Conservation (phyloP, 1,140 invertebrate species). For the Polypedilum pembai region DNA sequence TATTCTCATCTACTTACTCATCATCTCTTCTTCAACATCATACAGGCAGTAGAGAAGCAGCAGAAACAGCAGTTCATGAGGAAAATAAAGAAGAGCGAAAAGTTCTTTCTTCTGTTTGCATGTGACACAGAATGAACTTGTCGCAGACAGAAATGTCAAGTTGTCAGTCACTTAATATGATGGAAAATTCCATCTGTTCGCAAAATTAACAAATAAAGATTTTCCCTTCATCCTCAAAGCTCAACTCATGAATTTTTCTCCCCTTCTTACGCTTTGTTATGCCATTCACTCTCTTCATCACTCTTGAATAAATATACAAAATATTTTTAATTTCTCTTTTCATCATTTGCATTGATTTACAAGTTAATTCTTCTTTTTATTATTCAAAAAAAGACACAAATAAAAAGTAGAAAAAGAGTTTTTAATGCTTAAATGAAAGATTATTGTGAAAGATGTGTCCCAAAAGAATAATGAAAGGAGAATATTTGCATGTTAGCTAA, state of each 20-base stretch:
- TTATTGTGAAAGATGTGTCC: conserved; percentile 27
- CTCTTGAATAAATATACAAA: not conserved
- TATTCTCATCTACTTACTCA: not conserved
- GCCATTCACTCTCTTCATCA: conserved; percentile 3
- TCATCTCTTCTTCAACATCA: not conserved
- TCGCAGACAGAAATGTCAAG: conserved; percentile 27
- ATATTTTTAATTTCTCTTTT: not conserved
- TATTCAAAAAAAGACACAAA: not conserved
- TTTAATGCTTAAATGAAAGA: not conserved
- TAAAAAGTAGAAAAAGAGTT: not conserved
- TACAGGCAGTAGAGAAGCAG: no score
- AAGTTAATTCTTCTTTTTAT: not conserved
- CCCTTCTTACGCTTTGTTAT: not conserved
- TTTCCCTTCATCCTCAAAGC: not conserved
- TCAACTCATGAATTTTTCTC: not conserved
- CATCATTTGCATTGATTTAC: not conserved
- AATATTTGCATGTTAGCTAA: not conserved
- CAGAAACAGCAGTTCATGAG: not conserved
- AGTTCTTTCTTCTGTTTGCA: conserved; percentile 19
- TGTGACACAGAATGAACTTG: conserved; percentile 22
- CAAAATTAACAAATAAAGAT: conserved; percentile 26
- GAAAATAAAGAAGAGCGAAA: not conserved
- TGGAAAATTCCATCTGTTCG: conserved; percentile 20
- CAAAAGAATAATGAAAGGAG: conserved; percentile 9
- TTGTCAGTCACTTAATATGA: conserved; percentile 27